Base-by-base conservation (phyloP, 2,113 vertebrate species). In the Poeciliopsis prolifica region DNA sequence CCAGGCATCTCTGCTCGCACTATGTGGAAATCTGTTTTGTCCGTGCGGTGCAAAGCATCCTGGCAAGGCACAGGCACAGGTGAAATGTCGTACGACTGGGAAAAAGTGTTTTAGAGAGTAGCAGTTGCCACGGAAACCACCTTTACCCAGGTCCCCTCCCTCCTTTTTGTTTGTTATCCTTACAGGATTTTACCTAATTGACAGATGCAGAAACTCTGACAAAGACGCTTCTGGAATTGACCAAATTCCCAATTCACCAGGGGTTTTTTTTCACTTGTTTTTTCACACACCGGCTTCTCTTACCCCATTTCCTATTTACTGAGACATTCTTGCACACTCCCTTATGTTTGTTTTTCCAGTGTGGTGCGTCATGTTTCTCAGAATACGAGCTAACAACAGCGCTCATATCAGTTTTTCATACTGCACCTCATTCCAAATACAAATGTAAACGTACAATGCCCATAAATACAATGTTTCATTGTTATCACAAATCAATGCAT, bases 71-170 rank as follows among this genome's bases (percentile, higher is more conserved):
- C 15, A 85, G 86, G 81, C 81, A 68, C 66, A 80, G 84, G 85
- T 79, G 85, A 84, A 72, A 74, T 35, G 61, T 11, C 75, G 64
- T 77, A 75, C 78, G 51, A 77, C 66, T 2, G 74, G 69, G 54
- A 63, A 15, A 42, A 51, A 62, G 68, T 68, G 83, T 66, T 85
- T 75, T n/a, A 68, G 69, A 83, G 79, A 75, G 61, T 67, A 64
- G 40, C 51, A 11, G 89, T 92, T 85, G 82, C 85, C 86, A 83
- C 85, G 86, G 86, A 86, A 89, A 91, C 90, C 89, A 88, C 82
- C 81, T 92, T 89, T 84, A 81, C 72, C 83, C 72, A 72, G 65
- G 66, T 82, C 85, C 69, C 80, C 81, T 68, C 64, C 40, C 40
- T 17, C 10, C 51, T 10, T 24, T n/a, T n/a, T 58, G 13, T 77